These are phyloP conservation scores for Acipenser transmontanus DNA, from an alignment of 2,797 vertebrate species.

Conservation along the genomic window DNA sequence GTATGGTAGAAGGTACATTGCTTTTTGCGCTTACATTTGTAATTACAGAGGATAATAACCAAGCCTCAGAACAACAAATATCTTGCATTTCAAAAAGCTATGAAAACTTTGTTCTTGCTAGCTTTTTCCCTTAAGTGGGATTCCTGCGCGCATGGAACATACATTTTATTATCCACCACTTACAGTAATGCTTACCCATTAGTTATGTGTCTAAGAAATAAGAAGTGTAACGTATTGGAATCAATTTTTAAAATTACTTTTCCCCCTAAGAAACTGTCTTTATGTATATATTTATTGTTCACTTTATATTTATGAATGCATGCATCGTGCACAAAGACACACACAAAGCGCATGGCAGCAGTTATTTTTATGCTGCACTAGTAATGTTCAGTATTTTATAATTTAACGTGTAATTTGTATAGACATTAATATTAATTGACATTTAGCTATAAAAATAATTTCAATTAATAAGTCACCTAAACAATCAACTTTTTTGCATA, in stretches of 20 bases:
- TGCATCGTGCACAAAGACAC: not conserved
- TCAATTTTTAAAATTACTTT: not conserved
- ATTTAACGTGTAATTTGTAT: not conserved
- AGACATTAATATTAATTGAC: not conserved
- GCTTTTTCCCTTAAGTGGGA: not conserved
- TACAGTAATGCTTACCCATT: not conserved
- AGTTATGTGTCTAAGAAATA: not conserved
- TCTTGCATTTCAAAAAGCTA: not conserved
- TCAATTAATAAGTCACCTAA: not conserved
- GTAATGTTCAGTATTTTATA: not conserved
- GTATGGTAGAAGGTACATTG: not conserved
- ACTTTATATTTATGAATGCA: no score
- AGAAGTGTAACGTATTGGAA: not conserved
- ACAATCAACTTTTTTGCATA: not conserved
- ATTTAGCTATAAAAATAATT: not conserved
- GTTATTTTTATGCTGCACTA: no score
- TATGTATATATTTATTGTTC: no score
- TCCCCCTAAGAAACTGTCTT: not conserved
- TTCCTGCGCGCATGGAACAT: not conserved
- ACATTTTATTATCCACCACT: not conserved
- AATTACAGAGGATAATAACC: conserved; percentile 1
- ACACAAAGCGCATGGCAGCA: not conserved
- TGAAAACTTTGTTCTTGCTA: not conserved
- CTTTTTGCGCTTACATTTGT: not conserved
- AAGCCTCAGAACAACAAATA: not conserved